Conservation (phyloP, 2,113 vertebrate species). For the Rhombomys opimus region DNA sequence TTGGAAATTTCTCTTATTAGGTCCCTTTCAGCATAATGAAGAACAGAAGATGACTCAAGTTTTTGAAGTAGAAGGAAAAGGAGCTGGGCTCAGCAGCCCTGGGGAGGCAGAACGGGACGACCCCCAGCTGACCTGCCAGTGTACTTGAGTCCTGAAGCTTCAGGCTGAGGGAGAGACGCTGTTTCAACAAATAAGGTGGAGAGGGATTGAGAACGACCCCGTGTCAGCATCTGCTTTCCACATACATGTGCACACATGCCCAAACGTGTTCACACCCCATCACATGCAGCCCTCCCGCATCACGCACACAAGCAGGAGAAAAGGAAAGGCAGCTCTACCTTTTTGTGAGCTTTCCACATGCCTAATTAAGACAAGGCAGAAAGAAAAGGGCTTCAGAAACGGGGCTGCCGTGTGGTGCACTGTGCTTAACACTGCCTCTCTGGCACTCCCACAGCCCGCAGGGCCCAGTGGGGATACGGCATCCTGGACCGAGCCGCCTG, state of each 20-base stretch:
- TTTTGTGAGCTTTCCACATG: constrained; percentile 7
- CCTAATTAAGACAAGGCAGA: not conserved
- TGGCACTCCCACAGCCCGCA: not conserved
- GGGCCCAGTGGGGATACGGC: not conserved
- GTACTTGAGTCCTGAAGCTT: not conserved
- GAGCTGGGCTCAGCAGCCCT: not conserved
- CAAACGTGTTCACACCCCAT: not conserved
- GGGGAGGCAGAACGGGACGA: not conserved
- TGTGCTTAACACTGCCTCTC: not conserved
- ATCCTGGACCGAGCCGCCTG: not conserved
- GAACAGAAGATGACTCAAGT: not conserved
- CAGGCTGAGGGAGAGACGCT: not conserved
- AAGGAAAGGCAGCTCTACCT: not conserved
- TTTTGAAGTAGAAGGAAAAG: constrained; percentile 3
- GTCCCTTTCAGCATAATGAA: not conserved
- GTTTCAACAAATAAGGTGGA: not conserved
- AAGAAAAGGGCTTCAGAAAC: not conserved
- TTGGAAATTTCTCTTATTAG: constrained; percentile 36
- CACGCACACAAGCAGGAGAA: not conserved
- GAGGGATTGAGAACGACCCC: not conserved
- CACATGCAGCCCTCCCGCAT: not conserved
- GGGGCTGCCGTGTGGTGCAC: not conserved
- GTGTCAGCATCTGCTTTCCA: not conserved
- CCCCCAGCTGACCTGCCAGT: not conserved
- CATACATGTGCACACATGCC: too few relatives aligned